Evolutionary conservation across 2,888 invertebrate species (phyloP).

Genomic region (Drosophila macrospina): DNA sequence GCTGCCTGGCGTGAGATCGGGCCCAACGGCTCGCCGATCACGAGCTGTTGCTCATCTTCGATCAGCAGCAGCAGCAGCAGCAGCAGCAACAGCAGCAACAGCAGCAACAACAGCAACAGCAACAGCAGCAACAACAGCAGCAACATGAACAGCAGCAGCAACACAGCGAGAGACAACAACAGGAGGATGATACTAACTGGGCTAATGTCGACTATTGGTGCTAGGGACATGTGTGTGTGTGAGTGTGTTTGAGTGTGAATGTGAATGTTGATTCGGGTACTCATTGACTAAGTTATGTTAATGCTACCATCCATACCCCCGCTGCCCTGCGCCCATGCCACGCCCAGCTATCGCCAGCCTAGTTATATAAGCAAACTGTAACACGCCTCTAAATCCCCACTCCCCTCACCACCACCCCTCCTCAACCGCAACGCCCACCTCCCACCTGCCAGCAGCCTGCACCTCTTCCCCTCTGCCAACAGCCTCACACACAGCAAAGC

Average conservation of each 20-base stretch:
- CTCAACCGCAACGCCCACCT: background rate
- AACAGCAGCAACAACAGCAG: conserved; percentile 38
- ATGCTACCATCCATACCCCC: background rate
- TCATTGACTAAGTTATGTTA: conserved; percentile 3
- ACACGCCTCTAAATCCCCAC: background rate
- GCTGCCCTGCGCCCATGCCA: conserved; percentile 16
- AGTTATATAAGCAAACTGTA: conserved; percentile 1
- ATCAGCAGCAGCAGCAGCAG: conserved; percentile 48
- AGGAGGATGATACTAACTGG: conserved; percentile 66
- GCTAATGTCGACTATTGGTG: conserved; percentile 75
- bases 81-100: conserved; percentile 38
- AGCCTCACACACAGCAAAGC: conserved; percentile 14
- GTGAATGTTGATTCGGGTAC: background rate
- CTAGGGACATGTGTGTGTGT: conserved; percentile 39
- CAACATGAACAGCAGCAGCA: conserved; percentile 20
- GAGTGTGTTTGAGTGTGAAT: no score
- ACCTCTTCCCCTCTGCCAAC: background rate
- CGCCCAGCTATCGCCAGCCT: conserved; percentile 26
- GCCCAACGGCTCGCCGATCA: conserved; percentile 59
- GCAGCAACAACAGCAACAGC: conserved; percentile 30
- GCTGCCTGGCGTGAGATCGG: conserved; percentile 84
- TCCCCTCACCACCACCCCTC: background rate
- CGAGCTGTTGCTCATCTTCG: conserved; percentile 57
- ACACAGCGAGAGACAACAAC: conserved; percentile 29
- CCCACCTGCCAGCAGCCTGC: background rate